A percentile compares a stretch with the other conserved stretches of the same genome.
phyloP scores from a whole-genome alignment of 2,888 invertebrate genomes.

The Leuctra nigra region DNA sequence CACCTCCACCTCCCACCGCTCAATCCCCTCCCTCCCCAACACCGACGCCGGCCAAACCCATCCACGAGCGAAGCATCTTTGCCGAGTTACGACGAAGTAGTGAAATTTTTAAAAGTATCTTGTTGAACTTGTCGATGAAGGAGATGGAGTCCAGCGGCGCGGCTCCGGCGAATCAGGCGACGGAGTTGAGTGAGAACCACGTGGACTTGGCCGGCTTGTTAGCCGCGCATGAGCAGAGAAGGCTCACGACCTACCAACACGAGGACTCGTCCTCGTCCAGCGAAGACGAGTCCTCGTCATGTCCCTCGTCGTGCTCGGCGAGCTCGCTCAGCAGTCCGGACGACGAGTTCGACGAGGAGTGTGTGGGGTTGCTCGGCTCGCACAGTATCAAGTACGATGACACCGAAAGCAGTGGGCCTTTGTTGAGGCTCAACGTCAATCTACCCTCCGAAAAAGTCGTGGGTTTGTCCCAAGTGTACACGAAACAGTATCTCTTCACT shows the following conservation, averaged over 20 bases:
- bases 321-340: conserved; percentile 28
- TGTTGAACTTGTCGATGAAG: conserved; percentile 38
- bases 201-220: conserved; percentile 33
- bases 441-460: conserved; percentile 34
- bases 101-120: conserved; percentile 40
- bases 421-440: conserved; percentile 34
- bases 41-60: conserved; percentile 26
- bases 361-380: conserved; percentile 17
- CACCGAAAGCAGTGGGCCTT: conserved; percentile 21
- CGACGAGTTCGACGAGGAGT: conserved; percentile 28
- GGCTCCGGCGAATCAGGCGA: neutral
- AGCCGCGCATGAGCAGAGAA: conserved; percentile 35
- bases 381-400: conserved; percentile 28
- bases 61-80: conserved; percentile 37
- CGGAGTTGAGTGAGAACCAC: conserved; percentile 14
- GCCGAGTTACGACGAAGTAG: conserved; percentile 39
- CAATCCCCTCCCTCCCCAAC: conserved; percentile 30
- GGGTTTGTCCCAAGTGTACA: conserved; percentile 41
- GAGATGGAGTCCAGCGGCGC: conserved; percentile 30
- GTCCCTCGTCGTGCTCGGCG: conserved; percentile 24
- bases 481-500: conserved; percentile 45
- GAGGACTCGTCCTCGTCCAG: conserved; percentile 27
- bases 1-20: conserved; percentile 32
- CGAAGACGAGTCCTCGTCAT: conserved; percentile 28
- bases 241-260: conserved; percentile 32